Evolutionary conservation across 2,113 vertebrate species (phyloP), one percentile per base, ranked within the genome.

Genomic region (Bagarius yarrelli): DNA sequence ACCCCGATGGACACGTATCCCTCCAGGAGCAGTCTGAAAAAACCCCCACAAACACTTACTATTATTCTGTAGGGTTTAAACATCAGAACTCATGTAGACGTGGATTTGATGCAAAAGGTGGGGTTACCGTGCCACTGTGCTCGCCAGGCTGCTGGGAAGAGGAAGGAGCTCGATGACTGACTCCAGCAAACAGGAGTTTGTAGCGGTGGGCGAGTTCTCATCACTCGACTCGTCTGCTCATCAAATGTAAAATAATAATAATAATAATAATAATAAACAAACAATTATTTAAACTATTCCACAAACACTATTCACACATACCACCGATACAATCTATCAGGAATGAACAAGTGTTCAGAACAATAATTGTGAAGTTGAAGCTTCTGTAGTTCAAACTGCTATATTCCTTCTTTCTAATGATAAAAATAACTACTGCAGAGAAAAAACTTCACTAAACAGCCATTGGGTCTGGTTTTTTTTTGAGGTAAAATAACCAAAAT

Each of bases 121-220:
- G 16, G 18, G 18, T 89, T 88, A 99, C 97, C 91, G 92, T 50
- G 95, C 95, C 27, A 94, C 77, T 0, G 93, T 88, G 27, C 77
- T 88, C 86, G 95, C 95, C 87, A 98, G 88, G 83, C 91, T 89
- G 15, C 82, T 90, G 86, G 89, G 93, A 84, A 99, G 88, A 0
- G 92, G 88, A 84, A 98, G 89, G 1, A 66, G 88, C 74, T 88
- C 89, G 81, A 99, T 89, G 87, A 97, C 80, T 16, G 89, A 91
- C 89, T 95, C 91, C 79, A 98, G 89, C 71, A 93, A 88, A 27
- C 21, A 83, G 70, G 85, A 60, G 47, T 84, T 91, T 70, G 87
- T 80, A n/a, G 89, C 78, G 57, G 81, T 87, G 25, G 86, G 87
- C 3, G 36, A 16, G 16, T 84, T 88, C 75, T 92, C 86, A 0